A percentile compares a stretch with the other conserved stretches of the same genome.
Conservation (phyloP, 2,888 invertebrate genomes). For the Epinotia bilunana region DNA sequence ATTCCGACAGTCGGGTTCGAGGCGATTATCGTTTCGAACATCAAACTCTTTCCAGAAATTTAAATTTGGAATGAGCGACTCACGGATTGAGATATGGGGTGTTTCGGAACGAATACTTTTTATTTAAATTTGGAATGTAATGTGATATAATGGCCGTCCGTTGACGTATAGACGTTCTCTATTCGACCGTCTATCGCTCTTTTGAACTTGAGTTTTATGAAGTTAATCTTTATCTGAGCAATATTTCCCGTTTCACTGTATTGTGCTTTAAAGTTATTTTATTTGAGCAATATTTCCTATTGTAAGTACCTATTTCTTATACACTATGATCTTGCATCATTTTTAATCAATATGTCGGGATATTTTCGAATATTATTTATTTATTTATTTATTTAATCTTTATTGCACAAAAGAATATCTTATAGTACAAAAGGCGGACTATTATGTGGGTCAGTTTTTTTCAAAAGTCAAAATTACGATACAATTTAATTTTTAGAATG, state of each 20-base stretch:
- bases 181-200: constrained; percentile 55
- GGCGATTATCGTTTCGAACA: constrained; percentile 76
- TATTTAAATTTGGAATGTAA: constrained; percentile 75
- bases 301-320: background rate
- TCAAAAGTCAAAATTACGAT: too few species aligned
- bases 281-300: background rate
- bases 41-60: constrained; percentile 80
- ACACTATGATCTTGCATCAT: background rate
- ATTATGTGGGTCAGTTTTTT: too few species aligned
- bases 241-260: background rate
- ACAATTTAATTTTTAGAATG: background rate
- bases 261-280: background rate
- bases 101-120: constrained; percentile 73
- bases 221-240: constrained; percentile 27
- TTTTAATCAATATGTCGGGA: background rate
- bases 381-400: too few species aligned
- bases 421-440: too few species aligned
- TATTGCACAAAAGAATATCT: too few species aligned
- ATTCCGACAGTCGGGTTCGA: constrained; percentile 70
- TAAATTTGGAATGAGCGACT: constrained; percentile 75
- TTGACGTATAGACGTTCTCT: constrained; percentile 65
- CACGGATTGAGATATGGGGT: constrained; percentile 76
- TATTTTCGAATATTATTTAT: too few species aligned
- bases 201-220: constrained; percentile 53
- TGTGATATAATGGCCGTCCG: constrained; percentile 69